Evolutionary conservation across 2,797 vertebrate species (phyloP), one percentile per base, ranked within the genome.

Genomic region (Lithobates pipiens): DNA sequence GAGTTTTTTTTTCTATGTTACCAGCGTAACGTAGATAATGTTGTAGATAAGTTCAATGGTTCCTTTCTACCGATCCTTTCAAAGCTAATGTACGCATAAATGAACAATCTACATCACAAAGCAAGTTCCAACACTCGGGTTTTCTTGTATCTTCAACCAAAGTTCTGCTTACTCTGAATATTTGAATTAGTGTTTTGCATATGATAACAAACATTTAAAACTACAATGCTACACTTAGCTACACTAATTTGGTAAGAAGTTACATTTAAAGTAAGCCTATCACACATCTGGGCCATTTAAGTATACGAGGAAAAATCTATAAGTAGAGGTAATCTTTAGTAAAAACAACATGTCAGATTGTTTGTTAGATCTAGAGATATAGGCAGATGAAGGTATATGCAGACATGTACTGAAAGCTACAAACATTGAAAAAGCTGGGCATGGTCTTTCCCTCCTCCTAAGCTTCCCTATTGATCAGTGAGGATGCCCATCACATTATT

Each of bases 61-160:
- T 39, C 81, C 81, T 76, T 76, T 29, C 76, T 50, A 68, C 27
- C 27, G 42, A 39, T 42, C 65, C 61, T 57, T 76, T 34, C 25
- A 23, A 83, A 67, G 21, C 27, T 68, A 68, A 83, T 76, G 73
- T 69, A 76, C 42, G 54, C 32, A 27, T 67, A 54, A 83, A 65
- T 69, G 63, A 67, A 57, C 18, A 83, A 83, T 83, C 82, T 83
- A 46, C 74, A 83, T 83, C 70, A 82, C 80, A 82, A 82, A 61
- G 34, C 82, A 32, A 50, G 13, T 83, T 83, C 65, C 74, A 29
- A 83, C 15, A 76, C 25, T 76, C 16, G 8, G 25, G 39, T 57
- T 54, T 72, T 72, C 70, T 72, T 8, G 72, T 72, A 81, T 39
- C 65, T 75, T 3, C 42, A 9, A 25, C n/a, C 25, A 36, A 54